Conservation (phyloP, 2,797 vertebrate genomes). For the Anabas testudineus region DNA sequence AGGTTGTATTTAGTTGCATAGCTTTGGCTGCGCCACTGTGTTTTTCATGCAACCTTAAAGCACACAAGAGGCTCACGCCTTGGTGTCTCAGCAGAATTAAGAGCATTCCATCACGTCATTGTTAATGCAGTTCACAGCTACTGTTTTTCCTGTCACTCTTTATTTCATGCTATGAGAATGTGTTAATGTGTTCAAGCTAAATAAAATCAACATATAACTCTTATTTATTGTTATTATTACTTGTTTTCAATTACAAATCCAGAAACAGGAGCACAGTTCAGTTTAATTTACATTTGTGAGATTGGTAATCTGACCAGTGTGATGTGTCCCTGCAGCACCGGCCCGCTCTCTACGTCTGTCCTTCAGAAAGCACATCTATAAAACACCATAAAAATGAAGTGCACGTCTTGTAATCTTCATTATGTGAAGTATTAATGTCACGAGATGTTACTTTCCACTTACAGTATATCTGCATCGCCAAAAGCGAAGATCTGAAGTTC, state of each 20-base stretch:
- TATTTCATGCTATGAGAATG: conserved; percentile 47
- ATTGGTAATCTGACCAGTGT: background rate
- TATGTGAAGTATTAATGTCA: conserved; percentile 30
- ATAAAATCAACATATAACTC: no score
- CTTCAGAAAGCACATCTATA: conserved; percentile 1
- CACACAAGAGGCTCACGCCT: conserved; percentile 60
- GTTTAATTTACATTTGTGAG: background rate
- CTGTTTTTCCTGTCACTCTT: conserved; percentile 44
- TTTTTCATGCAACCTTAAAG: conserved; percentile 62
- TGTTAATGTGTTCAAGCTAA: conserved; percentile 17
- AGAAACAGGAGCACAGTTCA: background rate
- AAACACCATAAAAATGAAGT: conserved; percentile 28
- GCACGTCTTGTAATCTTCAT: conserved; percentile 23
- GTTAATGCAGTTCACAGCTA: conserved; percentile 54
- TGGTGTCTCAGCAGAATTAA: conserved; percentile 66
- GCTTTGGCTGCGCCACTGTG: conserved; percentile 59
- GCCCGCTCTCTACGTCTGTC: background rate
- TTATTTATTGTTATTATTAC: no score
- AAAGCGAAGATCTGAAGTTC: conserved; percentile 62
- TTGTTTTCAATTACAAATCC: no score
- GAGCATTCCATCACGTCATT: conserved; percentile 39
- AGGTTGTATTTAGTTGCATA: conserved; percentile 69
- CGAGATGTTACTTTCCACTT: conserved; percentile 51
- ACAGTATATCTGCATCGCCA: conserved; percentile 51
- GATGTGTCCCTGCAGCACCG: background rate